These are phyloP conservation scores for Montipora capricornis DNA, from an alignment of 64 coral and sea anemone species.

Conservation along the genomic window DNA sequence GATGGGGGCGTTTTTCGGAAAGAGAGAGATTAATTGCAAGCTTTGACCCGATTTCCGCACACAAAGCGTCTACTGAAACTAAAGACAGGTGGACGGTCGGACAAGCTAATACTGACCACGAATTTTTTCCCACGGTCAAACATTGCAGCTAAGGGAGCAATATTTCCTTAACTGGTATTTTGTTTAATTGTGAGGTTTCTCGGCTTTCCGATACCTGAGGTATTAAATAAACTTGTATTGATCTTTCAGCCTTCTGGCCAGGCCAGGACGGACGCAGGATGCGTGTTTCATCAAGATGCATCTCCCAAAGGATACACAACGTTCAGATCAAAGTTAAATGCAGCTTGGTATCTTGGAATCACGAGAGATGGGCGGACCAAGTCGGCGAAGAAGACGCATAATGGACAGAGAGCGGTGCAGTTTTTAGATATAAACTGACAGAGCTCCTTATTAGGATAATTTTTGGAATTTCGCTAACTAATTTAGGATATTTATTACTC, in stretches of 20 bases:
- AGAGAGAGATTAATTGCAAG: background rate
- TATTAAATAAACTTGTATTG: constrained; percentile 24
- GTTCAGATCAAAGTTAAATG: background rate
- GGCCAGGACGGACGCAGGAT: background rate
- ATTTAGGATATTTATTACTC: constrained; percentile 29
- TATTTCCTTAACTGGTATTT: background rate
- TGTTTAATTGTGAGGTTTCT: background rate
- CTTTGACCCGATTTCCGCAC: background rate
- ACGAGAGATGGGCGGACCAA: constrained; percentile 12
- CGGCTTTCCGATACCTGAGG: background rate
- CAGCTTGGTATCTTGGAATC: background rate
- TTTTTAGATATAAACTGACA: constrained; percentile 30
- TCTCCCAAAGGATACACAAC: constrained; percentile 18
- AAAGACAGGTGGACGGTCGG: background rate
- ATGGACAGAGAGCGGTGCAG: constrained; percentile 1
- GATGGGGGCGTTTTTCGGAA: background rate
- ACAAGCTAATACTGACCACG: background rate
- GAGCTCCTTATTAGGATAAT: background rate
- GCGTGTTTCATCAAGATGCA: constrained; percentile 2
- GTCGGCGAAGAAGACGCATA: constrained; percentile 1
- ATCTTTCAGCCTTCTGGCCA: constrained; percentile 9
- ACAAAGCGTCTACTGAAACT: background rate
- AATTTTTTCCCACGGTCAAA: constrained; percentile 9
- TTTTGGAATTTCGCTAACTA: constrained; percentile 9
- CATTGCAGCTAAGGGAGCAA: background rate